Evolutionary conservation across 2,113 vertebrate genomes (phyloP).

Genomic region (Hemicordylus capensis): DNA sequence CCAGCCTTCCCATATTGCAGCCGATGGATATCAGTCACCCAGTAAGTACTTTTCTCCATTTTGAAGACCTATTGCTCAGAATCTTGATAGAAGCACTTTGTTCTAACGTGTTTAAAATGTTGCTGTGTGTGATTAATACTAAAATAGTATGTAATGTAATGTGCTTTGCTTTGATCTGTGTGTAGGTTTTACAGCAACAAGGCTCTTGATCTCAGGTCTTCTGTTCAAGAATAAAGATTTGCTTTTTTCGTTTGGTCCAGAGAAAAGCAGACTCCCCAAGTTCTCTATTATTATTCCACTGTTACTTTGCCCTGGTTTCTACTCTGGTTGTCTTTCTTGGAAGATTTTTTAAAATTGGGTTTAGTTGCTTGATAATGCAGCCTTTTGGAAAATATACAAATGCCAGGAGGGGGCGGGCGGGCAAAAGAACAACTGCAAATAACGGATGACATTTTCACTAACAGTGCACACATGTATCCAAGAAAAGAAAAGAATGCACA

Average conservation of each 20-base stretch:
- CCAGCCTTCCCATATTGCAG: neutral
- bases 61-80: neutral
- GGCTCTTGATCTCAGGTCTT: conserved; percentile 3
- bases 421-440: no score
- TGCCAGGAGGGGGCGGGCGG: no score
- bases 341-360: no score
- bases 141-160: conserved; percentile 2
- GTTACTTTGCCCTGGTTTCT: neutral
- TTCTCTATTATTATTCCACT: neutral
- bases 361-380: no score
- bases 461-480: no score
- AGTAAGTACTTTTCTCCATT: neutral
- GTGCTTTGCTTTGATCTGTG: neutral
- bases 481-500: no score
- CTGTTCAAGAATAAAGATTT: neutral
- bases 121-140: neutral
- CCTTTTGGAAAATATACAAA: no score
- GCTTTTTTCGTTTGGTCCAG: neutral
- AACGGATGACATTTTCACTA: no score
- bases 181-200: neutral
- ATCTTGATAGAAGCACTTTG: neutral
- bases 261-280: neutral
- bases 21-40: neutral
- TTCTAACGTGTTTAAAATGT: conserved; percentile 12
- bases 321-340: neutral